Base-by-base conservation (phyloP, 2,113 vertebrate genomes). In the Oreochromis spilurus region DNA sequence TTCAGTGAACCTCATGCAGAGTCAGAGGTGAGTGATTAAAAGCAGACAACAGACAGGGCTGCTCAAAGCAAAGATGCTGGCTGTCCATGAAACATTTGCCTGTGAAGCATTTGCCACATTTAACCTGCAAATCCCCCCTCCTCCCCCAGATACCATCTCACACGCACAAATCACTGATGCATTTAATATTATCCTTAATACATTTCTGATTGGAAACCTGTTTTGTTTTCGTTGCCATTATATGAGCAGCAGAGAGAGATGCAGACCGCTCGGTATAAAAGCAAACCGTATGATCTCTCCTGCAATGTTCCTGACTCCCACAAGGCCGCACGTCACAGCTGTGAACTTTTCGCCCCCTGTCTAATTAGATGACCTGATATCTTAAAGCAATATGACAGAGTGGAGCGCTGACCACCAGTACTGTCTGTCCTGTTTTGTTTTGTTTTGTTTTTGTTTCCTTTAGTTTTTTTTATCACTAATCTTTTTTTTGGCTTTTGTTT, bases 331-430 rank as follows among this genome's bases (percentile, higher is more conserved):
- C 92, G 84, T 95, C 94, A 93, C 92, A 92, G 87, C 92, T 93
- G 92, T 94, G 90, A 94, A 94, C 91, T 94, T 93, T 93, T 94
- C 54, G 72, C 95, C 89, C 91, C 87, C 88, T 81, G 87, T 92
- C 93, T 94, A 92, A 95, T 95, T 95, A 93, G 91, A 95, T 90
- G 90, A 93, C 86, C 88, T 87, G 89, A 91, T 88, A 93, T 91
- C 91, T 90, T 91, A 82, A 88, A 92, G 87, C 90, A 87, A 87
- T 87, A 92, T 88, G 90, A 92, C 86, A 83, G 84, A 80, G 91
- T 65, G 14, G 79, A 83, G 91, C 52, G 52, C 85, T 87, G 83
- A 90, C 79, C 87, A 77, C 67, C 78, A 58, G 72, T 13, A 84
- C 88, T 67, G 54, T 83, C 83, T 91, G 85, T 92, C 88, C 87